phyloP scores from a whole-genome alignment of 2,888 invertebrate genomes.

The Xestia rhomboidea region DNA sequence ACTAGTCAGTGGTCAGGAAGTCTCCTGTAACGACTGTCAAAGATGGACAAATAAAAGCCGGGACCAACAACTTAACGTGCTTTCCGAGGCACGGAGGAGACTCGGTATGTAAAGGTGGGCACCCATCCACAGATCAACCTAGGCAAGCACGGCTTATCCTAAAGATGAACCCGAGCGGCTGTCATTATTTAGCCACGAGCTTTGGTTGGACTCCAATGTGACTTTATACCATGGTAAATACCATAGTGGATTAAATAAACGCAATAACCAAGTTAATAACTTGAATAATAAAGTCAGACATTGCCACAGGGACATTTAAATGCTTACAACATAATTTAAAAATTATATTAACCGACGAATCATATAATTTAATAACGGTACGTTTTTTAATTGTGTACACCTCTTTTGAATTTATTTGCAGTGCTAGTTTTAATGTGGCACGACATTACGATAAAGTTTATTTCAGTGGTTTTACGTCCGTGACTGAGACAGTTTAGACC shows the following conservation, averaged over 20 bases:
- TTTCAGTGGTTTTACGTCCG: conserved; percentile 1
- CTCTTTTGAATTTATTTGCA: conserved; percentile 29
- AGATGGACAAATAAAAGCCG: too few relatives aligned
- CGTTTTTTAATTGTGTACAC: conserved; percentile 23
- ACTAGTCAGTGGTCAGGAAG: too few relatives aligned
- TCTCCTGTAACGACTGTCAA: too few relatives aligned
- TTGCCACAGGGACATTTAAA: neutral
- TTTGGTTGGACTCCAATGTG: neutral
- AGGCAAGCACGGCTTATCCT: too few relatives aligned
- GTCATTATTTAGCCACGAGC: too few relatives aligned
- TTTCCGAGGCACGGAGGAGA: too few relatives aligned
- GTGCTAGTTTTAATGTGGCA: conserved; percentile 18
- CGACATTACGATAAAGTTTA: conserved; percentile 1
- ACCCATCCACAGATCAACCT: too few relatives aligned
- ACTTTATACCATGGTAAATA: neutral
- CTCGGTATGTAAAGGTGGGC: too few relatives aligned
- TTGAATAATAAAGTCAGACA: neutral
- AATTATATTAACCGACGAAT: conserved; percentile 6
- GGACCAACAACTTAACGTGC: too few relatives aligned
- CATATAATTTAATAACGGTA: conserved; percentile 16
- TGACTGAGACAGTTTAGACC: neutral
- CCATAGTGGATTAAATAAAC: neutral
- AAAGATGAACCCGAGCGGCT: too few relatives aligned
- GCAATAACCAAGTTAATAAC: neutral
- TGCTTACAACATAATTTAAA: neutral